Conservation (phyloP, 2,797 vertebrate species). For the Hybognathus amarus region DNA sequence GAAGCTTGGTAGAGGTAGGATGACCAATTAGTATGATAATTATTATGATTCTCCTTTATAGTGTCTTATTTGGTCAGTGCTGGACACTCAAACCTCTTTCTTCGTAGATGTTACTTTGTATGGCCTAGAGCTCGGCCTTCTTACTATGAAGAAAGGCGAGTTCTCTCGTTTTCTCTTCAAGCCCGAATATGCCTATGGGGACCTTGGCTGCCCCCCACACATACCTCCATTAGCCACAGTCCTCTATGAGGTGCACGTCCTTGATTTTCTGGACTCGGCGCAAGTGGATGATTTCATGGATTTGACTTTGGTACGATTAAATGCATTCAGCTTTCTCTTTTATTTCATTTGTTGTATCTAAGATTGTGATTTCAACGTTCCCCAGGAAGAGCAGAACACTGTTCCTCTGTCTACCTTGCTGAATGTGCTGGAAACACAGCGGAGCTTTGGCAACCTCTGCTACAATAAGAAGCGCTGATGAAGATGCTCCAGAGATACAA, state of each 20-base stretch:
- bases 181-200: conserved; percentile 87
- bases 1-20: conserved; percentile 91
- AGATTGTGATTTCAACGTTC: conserved; percentile 13
- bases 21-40: not conserved
- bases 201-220: conserved; percentile 85
- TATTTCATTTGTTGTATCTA: not conserved
- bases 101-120: conserved; percentile 84
- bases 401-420: conserved; percentile 81
- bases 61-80: not conserved
- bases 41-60: not conserved
- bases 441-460: conserved; percentile 89
- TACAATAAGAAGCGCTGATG: conserved; percentile 80
- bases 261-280: conserved; percentile 86
- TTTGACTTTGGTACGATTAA: conserved; percentile 78
- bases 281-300: conserved; percentile 83
- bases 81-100: not conserved
- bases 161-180: conserved; percentile 83
- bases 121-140: conserved; percentile 87
- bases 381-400: conserved; percentile 81
- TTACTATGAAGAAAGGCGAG: conserved; percentile 92
- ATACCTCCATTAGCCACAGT: conserved; percentile 82
- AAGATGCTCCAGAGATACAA: conserved; percentile 87
- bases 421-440: conserved; percentile 80
- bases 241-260: conserved; percentile 87
- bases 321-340: not conserved